Percentiles rank a stretch among this genome's conserved stretches.
These are phyloP conservation scores for Drosophila baimaii DNA, from an alignment of 1,140 invertebrate genomes.

Conservation along the genomic window DNA sequence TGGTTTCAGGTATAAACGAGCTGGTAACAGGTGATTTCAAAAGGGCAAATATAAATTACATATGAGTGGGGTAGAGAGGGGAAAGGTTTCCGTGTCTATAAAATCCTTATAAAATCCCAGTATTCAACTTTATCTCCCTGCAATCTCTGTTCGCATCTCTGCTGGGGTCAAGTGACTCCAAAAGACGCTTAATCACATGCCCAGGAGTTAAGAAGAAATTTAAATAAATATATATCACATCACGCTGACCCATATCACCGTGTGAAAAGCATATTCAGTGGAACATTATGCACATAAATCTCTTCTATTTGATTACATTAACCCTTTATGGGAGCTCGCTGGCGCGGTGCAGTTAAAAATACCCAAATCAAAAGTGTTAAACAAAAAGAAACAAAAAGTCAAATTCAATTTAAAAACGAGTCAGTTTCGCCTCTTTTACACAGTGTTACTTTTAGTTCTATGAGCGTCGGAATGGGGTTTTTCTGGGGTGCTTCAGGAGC, in stretches of 20 bases:
- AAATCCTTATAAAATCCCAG: neutral
- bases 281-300: conserved; percentile 53
- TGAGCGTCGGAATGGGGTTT: neutral
- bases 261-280: conserved; percentile 30
- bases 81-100: neutral
- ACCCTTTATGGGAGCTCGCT: conserved; percentile 25
- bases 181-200: conserved; percentile 19
- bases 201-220: conserved; percentile 8
- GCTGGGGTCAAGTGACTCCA: conserved; percentile 10
- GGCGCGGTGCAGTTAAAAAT: conserved; percentile 32
- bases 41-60: conserved; percentile 15
- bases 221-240: conserved; percentile 42
- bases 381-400: conserved; percentile 46
- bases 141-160: neutral
- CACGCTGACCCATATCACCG: conserved; percentile 40
- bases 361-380: conserved; percentile 66
- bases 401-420: conserved; percentile 57
- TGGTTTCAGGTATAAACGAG: conserved; percentile 31
- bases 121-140: no score
- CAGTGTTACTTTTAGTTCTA: neutral
- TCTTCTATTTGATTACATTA: conserved; percentile 62
- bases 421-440: conserved; percentile 23
- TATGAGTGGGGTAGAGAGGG: conserved; percentile 1
- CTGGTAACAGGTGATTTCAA: conserved; percentile 3
- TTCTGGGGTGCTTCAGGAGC: no score